These are phyloP conservation scores for Drosophila simulans DNA, from an alignment of 1,140 invertebrate species.

Conservation along the genomic window DNA sequence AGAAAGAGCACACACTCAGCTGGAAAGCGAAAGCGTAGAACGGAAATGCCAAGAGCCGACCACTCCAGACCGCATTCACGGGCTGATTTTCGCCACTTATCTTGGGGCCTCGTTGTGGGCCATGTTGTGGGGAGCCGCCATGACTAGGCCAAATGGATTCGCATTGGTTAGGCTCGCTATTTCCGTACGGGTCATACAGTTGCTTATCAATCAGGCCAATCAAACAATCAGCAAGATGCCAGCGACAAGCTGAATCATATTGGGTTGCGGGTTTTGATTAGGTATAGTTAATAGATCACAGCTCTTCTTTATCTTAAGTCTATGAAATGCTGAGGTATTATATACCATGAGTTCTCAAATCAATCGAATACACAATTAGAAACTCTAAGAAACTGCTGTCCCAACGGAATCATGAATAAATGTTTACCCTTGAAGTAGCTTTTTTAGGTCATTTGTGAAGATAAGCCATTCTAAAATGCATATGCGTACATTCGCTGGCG, in stretches of 20 bases:
- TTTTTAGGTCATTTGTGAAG: background rate
- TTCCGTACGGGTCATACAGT: background rate
- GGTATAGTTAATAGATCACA: too few species aligned
- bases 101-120: background rate
- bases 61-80: conserved; percentile 19
- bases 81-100: conserved; percentile 20
- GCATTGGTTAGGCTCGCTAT: conserved; percentile 9
- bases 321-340: background rate
- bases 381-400: background rate
- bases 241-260: background rate
- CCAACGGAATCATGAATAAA: background rate
- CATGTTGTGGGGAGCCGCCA: background rate
- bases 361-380: background rate
- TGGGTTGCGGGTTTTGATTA: background rate
- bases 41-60: conserved; percentile 68
- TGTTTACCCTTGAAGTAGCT: background rate
- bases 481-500: background rate
- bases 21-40: conserved; percentile 44
- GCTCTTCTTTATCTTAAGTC: too few species aligned
- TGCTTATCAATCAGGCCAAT: background rate
- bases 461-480: background rate
- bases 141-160: conserved; percentile 35
- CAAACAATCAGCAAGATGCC: background rate
- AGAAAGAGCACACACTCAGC: conserved; percentile 3
- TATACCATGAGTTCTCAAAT: too few species aligned